Evolutionary conservation across 2,113 vertebrate species (phyloP).

Genomic region (Colistium nudipinnis): DNA sequence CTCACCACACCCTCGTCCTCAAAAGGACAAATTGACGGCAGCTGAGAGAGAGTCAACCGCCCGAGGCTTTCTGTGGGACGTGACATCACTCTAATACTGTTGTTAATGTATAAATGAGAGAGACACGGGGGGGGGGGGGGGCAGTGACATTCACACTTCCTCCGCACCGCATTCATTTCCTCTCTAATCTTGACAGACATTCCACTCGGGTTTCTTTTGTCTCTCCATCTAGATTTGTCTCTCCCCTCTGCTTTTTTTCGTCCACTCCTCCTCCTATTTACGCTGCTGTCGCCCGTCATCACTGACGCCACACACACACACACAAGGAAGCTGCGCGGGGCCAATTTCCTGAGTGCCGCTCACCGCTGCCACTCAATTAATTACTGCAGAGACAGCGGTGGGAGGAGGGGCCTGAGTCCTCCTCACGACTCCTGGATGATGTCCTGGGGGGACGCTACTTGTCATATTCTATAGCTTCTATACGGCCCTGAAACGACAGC

Average conservation of each 20-base stretch:
- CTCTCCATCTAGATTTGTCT: slow-evolving; percentile 25
- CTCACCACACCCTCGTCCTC: slow-evolving; percentile 9
- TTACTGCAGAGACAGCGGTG: slow-evolving; percentile 62
- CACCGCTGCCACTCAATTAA: slow-evolving; percentile 66
- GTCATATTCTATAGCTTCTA: slow-evolving; percentile 69
- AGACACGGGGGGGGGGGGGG: slow-evolving; percentile 2
- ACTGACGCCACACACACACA: slow-evolving; percentile 36
- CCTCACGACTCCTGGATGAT: slow-evolving; percentile 40
- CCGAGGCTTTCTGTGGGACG: background rate
- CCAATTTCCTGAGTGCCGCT: slow-evolving; percentile 73
- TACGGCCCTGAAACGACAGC: slow-evolving; percentile 49
- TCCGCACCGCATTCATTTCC: slow-evolving; percentile 9
- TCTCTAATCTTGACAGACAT: slow-evolving; percentile 33
- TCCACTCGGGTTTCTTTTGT: slow-evolving; percentile 1
- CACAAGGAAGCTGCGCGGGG: slow-evolving; percentile 41
- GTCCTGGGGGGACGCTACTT: slow-evolving; percentile 35
- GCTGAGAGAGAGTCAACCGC: background rate
- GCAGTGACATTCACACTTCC: slow-evolving; percentile 51
- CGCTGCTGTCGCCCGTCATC: background rate
- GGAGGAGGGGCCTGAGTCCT: slow-evolving; percentile 54
- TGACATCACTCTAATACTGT: slow-evolving; percentile 34
- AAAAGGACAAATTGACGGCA: slow-evolving; percentile 26
- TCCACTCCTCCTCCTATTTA: background rate
- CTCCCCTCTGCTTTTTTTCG: slow-evolving; percentile 18
- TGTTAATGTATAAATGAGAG: slow-evolving; percentile 9